phyloP scores from a whole-genome alignment of 2,113 vertebrate genomes.

The Apodemus sylvaticus region DNA sequence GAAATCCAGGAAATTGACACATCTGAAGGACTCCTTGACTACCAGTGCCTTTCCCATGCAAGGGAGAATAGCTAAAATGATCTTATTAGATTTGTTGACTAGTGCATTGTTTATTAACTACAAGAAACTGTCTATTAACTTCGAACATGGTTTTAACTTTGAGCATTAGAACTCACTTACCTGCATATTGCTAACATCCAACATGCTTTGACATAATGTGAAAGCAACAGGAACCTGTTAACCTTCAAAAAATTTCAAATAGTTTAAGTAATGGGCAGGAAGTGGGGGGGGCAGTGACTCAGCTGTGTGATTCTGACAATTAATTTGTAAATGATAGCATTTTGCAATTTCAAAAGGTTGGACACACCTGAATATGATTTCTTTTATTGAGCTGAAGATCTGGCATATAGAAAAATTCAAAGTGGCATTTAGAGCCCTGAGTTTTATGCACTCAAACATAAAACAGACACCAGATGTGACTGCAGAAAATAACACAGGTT shows the following conservation, averaged over 20 bases:
- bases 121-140: not conserved
- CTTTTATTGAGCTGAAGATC: not conserved
- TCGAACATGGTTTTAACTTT: not conserved
- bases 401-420: not conserved
- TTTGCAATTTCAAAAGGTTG: not conserved
- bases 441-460: slow-evolving; percentile 4
- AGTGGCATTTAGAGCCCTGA: not conserved
- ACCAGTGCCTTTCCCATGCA: not conserved
- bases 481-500: not conserved
- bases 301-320: not conserved
- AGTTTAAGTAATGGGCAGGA: not conserved
- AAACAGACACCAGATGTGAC: not conserved
- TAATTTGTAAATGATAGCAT: not conserved
- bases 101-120: slow-evolving; percentile 12
- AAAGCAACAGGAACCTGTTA: not conserved
- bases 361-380: not conserved
- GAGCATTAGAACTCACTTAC: not conserved
- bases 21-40: not conserved
- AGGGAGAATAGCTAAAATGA: not conserved
- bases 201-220: not conserved
- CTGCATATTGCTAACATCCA: not conserved
- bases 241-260: not conserved
- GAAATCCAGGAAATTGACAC: slow-evolving; percentile 26
- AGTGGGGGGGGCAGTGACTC: not conserved
- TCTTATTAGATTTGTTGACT: not conserved